phyloP scores from a whole-genome alignment of 2,797 vertebrate species.

The Phalanger gymnotis region DNA sequence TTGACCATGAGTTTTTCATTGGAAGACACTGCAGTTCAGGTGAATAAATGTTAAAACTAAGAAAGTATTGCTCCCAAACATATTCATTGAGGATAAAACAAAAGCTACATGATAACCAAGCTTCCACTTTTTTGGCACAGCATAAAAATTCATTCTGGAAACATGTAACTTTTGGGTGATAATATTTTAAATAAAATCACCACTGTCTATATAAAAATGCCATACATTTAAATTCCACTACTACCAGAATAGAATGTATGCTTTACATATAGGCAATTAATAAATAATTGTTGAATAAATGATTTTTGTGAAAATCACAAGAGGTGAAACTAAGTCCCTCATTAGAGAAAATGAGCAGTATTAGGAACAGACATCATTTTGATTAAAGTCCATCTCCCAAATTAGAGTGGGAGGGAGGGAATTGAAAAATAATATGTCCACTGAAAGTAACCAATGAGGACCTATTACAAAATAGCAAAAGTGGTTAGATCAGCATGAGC shows the following conservation, averaged over 20 bases:
- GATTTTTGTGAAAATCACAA: neutral
- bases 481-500: neutral
- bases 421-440: neutral
- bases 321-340: conserved; percentile 16
- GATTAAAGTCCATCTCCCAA: conserved; percentile 29
- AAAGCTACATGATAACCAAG: neutral
- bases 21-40: conserved; percentile 29
- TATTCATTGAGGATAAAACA: conserved; percentile 15
- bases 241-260: neutral
- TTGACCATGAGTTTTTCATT: conserved; percentile 43
- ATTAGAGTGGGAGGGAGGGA: neutral
- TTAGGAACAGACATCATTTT: conserved; percentile 18
- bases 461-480: neutral
- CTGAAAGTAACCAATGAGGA: neutral
- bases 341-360: neutral
- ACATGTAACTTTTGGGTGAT: conserved; percentile 17
- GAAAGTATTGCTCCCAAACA: neutral
- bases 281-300: neutral
- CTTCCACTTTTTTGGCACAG: conserved; percentile 47
- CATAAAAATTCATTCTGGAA: conserved; percentile 31
- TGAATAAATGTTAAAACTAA: neutral
- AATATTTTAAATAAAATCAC: conserved; percentile 12
- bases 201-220: conserved; percentile 20
- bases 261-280: neutral
- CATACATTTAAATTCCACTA: conserved; percentile 34